Conservation (phyloP, 1,140 invertebrate genomes). For the Bombus superbus region DNA sequence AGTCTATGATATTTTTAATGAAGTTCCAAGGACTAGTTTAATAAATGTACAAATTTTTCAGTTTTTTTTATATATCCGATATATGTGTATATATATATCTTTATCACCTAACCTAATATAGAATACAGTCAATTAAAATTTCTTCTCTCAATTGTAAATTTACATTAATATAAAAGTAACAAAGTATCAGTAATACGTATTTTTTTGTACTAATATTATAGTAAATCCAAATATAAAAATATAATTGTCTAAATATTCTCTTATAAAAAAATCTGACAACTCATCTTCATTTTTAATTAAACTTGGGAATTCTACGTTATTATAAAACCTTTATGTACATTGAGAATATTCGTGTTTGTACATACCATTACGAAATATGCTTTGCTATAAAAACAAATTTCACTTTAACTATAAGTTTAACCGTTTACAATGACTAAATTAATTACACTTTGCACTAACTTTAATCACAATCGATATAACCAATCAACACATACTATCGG, state of each 20-base stretch:
- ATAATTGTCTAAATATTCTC: not conserved
- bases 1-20: no score
- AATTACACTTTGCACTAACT: not conserved
- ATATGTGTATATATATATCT: not conserved
- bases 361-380: conserved; percentile 59
- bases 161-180: not conserved
- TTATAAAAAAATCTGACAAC: conserved; percentile 7
- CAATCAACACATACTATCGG: conserved; percentile 65
- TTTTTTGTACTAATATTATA: not conserved
- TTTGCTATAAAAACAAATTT: conserved; percentile 18
- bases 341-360: not conserved
- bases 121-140: not conserved
- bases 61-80: no score
- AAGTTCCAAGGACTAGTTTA: not conserved
- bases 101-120: not conserved
- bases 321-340: not conserved
- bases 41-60: no score
- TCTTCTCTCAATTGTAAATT: not conserved
- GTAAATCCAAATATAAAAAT: not conserved
- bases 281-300: not conserved
- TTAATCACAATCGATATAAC: not conserved
- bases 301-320: not conserved
- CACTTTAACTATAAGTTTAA: conserved; percentile 11
- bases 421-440: not conserved
- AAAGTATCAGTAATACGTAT: no score